These are phyloP conservation scores for Himalopsyche japonica DNA, from an alignment of 2,888 invertebrate species.

Conservation along the genomic window DNA sequence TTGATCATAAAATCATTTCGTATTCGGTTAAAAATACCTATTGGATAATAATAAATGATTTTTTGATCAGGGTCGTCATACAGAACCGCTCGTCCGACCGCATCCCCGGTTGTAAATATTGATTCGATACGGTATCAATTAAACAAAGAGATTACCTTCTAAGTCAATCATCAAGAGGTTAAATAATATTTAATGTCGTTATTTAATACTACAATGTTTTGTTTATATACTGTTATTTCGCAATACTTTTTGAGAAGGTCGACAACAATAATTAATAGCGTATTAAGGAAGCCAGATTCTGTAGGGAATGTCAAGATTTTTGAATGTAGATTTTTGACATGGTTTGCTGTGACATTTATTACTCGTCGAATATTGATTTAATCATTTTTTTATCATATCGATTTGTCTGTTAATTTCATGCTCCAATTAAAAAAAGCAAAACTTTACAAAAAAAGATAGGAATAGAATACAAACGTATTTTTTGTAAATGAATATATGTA, in stretches of 20 bases:
- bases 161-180: background rate
- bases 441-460: too few species aligned
- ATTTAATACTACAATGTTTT: background rate
- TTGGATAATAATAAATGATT: background rate
- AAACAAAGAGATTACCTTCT: background rate
- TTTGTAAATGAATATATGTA: too few species aligned
- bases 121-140: background rate
- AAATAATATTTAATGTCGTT: background rate
- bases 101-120: background rate
- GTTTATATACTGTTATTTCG: background rate
- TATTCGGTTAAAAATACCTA: too few species aligned
- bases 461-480: too few species aligned
- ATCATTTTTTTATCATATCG: too few species aligned
- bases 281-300: background rate
- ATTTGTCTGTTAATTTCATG: too few species aligned
- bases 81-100: background rate
- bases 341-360: too few species aligned
- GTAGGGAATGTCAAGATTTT: too few species aligned
- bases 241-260: background rate
- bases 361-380: too few species aligned
- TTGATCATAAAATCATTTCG: too few species aligned
- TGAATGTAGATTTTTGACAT: too few species aligned
- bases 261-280: background rate
- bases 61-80: background rate
- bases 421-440: too few species aligned